These are phyloP conservation scores for Pogonophryne albipinna DNA, from an alignment of 2,797 vertebrate genomes.

Conservation along the genomic window DNA sequence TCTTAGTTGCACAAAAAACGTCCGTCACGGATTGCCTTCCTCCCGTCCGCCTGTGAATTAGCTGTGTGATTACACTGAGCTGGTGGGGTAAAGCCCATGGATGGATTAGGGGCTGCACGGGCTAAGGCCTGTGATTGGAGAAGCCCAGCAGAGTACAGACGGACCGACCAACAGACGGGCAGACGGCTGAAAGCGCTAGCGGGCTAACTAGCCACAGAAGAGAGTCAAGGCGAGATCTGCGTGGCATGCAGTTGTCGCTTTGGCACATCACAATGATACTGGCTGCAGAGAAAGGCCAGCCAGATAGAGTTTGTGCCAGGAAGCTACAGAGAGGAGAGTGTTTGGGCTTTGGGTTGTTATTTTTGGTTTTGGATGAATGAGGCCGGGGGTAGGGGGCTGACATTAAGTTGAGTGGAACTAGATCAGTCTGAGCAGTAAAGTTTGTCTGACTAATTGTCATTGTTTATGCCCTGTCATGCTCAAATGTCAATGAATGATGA, in stretches of 20 bases:
- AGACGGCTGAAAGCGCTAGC: conserved; percentile 49
- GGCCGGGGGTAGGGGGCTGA: conserved; percentile 47
- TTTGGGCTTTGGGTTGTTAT: conserved; percentile 75
- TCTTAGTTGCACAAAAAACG: conserved; percentile 85
- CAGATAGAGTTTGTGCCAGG: conserved; percentile 74
- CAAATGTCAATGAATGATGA: conserved; percentile 58
- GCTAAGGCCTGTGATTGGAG: conserved; percentile 77
- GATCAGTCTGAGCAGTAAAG: conserved; percentile 68
- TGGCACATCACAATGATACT: conserved; percentile 78
- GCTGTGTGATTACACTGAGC: conserved; percentile 86
- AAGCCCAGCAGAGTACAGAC: conserved; percentile 77
- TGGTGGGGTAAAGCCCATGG: conserved; percentile 76
- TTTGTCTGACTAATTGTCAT: conserved; percentile 60
- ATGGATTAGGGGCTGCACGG: conserved; percentile 80
- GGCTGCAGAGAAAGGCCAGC: conserved; percentile 81
- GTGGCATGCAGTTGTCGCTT: conserved; percentile 71
- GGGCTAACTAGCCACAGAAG: conserved; percentile 75
- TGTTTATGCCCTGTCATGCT: conserved; percentile 52
- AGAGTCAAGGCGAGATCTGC: conserved; percentile 61
- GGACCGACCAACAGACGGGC: conserved; percentile 54
- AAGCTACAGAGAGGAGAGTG: conserved; percentile 71
- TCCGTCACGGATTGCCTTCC: conserved; percentile 86
- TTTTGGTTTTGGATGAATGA: conserved; percentile 74
- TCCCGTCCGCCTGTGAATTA: conserved; percentile 85
- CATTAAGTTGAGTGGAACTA: conserved; percentile 73